phyloP scores from a whole-genome alignment of 1,140 invertebrate species.

The Drosophila orena region DNA sequence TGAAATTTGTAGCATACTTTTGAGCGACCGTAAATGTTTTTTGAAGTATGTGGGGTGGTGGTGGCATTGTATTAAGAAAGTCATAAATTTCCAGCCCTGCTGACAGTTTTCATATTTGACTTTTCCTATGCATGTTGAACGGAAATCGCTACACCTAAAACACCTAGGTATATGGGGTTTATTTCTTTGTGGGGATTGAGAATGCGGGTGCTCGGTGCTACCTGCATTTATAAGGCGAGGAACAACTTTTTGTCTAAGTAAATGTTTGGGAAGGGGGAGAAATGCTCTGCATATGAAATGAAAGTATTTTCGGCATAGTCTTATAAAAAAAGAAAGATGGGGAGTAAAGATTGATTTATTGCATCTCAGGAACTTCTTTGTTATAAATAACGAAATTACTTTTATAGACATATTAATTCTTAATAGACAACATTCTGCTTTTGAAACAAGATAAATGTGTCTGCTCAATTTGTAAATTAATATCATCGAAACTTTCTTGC shows the following conservation, averaged over 20 bases:
- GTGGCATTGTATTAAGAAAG: constrained; percentile 57
- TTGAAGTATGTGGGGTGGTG: constrained; percentile 31
- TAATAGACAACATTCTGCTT: too few relatives aligned
- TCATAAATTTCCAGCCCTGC: constrained; percentile 67
- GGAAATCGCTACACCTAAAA: constrained; percentile 31
- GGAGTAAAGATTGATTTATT: constrained; percentile 34
- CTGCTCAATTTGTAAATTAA: too few relatives aligned
- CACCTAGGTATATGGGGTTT: neutral
- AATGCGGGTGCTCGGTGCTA: constrained; percentile 4
- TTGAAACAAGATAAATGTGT: too few relatives aligned
- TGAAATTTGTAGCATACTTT: constrained; percentile 76
- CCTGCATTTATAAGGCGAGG: constrained; percentile 39
- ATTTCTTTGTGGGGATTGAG: neutral
- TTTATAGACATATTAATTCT: neutral
- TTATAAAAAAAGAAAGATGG: constrained; percentile 14
- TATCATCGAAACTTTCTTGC: too few relatives aligned
- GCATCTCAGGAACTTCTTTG: neutral
- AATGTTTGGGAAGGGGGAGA: neutral
- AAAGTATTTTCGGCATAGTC: constrained; percentile 32
- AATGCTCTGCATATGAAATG: constrained; percentile 43
- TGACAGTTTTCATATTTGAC: constrained; percentile 79
- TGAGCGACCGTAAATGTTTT: constrained; percentile 15
- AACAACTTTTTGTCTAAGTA: constrained; percentile 31
- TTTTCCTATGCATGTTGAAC: constrained; percentile 72
- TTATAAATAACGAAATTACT: neutral